Evolutionary conservation across 2,888 invertebrate genomes (phyloP), one percentile per base, ranked within the genome.

Genomic region (Bellardia pandia): DNA sequence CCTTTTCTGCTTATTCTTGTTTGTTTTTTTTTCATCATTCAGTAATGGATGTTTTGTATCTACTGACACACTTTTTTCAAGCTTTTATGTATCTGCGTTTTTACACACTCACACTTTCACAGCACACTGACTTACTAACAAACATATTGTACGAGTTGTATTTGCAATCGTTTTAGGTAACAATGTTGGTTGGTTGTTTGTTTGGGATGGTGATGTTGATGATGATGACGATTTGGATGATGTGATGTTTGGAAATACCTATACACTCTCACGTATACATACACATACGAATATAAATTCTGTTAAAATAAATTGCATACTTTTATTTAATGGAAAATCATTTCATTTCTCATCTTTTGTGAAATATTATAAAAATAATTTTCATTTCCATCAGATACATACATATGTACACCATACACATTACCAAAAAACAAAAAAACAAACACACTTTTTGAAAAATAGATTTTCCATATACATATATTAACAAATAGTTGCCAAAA

Each of bases 31-130:
- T 53, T 48, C 40, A 64, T 71, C 64, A 56, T 60, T 66, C 83
- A 72, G 83, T 68, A 42, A 56, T 60, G 58, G 3, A n/a, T 84
- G 53, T 77, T 37, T 87, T 84, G 84, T 84, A 81, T 77, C 86
- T 84, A 78, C 86, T 87, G 86, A 87, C 86, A 87, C 86, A 87
- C 58, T 79, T 83, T 83, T 77, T 6, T 37, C 9, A 62, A 69
- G 53, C 51, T 23, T 79, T 14, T 8, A 6, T 79, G n/a, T 71
- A 16, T 69, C 37, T 48, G 37, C 40, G 62, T 37, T 6, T 56
- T 8, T 30, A 42, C 13, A 33, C 16, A 37, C 62, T 30, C 33
- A 60, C 13, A 9, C n/a, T n/a, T 4, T 6, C 4, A 7, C 40
- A 68, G 11, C 53, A 56, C 42, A 37, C 16, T 74, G 53, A 72